These are phyloP conservation scores for Aphrocallistes beatrix DNA, from an alignment of 37 sponge, comb jelly and placozoan species.

Conservation along the genomic window DNA sequence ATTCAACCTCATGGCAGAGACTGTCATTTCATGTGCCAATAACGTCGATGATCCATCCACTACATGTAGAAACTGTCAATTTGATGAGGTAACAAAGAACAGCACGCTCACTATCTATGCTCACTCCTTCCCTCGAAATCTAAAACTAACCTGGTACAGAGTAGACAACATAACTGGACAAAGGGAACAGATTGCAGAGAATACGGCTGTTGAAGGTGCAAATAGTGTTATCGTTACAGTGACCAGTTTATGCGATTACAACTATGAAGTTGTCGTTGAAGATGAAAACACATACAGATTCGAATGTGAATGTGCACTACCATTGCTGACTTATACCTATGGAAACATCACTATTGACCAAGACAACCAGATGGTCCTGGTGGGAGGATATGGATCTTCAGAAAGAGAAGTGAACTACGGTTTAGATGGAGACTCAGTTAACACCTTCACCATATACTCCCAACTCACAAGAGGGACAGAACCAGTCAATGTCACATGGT, in stretches of 20 bases:
- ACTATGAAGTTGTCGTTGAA: background rate
- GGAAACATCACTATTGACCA: background rate
- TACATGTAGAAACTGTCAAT: background rate
- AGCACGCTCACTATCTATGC: background rate
- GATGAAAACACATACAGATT: background rate
- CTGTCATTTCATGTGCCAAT: background rate
- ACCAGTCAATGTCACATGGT: background rate
- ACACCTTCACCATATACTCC: background rate
- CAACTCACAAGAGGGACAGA: background rate
- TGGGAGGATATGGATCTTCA: background rate
- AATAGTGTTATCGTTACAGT: background rate
- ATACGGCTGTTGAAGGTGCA: background rate
- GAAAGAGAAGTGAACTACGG: background rate
- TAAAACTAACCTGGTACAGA: background rate
- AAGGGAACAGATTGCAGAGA: background rate
- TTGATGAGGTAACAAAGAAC: background rate
- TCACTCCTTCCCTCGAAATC: background rate
- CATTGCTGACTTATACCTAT: too few species aligned
- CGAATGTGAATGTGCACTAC: background rate
- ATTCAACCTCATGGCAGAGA: background rate
- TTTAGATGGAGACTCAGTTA: background rate
- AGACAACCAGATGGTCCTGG: background rate
- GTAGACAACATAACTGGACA: background rate
- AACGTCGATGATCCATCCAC: background rate
- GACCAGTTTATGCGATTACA: background rate